Evolutionary conservation across 2,888 invertebrate species (phyloP), one percentile per base, ranked within the genome.

Genomic region (Andrena dorsata): DNA sequence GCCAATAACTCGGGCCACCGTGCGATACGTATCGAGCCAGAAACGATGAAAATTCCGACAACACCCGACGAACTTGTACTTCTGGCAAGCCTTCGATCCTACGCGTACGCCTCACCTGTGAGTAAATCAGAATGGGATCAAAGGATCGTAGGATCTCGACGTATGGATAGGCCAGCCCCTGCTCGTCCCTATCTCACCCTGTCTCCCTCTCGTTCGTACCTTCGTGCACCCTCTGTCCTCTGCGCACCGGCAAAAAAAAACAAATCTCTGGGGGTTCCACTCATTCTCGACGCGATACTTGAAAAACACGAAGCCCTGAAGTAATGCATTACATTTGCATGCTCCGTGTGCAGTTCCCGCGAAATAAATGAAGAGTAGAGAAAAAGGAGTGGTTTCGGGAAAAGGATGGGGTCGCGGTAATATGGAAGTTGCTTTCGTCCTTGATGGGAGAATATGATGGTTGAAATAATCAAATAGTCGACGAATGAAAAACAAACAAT

Each of bases 71-170:
- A 73, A 83, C 76, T 84, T 83, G 84, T 83, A 84, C 83, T 85
- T 82, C 56, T 47, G 60, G 63, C 80, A 87, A 88, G 82, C 83
- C 86, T 82, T 84, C 86, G 82, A 88, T 89, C 88, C 88, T 86
- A 66, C 81, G 78, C 87, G 84, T 83, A 82, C 87, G 86, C 88
- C 89, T 91, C 86, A 85, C 83, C 86, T 85, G 79, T 84, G 88
- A 89, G 87, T 85, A 88, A 89, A 91, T 91, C 89, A 86, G 87
- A 86, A 86, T 83, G 69, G 88, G 88, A 90, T 90, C 91, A 91
- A 91, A 90, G 90, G 90, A 90, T 90, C 86, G 86, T 84, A 83
- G 90, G 87, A 87, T 91, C 86, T 83, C 82, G 88, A 88, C 89
- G 82, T 89, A 90, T 86, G 85, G 89, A 90, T 90, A 88, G 88